Evolutionary conservation across 2,888 invertebrate species (phyloP), one percentile per base, ranked within the genome.

Genomic region (Oscheius onirici): DNA sequence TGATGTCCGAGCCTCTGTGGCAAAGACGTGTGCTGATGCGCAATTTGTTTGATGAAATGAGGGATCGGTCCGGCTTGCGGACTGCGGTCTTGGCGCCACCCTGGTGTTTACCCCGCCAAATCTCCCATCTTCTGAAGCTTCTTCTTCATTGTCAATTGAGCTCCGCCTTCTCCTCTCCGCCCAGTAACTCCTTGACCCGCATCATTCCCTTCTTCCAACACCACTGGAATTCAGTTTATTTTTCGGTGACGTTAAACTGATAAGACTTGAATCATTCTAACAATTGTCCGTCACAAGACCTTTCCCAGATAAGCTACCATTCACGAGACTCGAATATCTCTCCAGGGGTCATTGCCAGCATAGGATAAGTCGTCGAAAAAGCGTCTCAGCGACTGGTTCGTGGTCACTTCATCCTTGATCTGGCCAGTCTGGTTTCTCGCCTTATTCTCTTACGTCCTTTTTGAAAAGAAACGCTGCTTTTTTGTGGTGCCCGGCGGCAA

Each of bases 21-120:
- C 55, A 22, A n/a, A 52, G 34, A 28, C 57, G 58, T 41, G 58
- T 58, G 58, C 41, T 40, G 58, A 11, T 58, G 63, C 49, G 63
- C 46, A 63, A 63, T 63, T 46, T 63, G 63, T 63, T 61, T 63
- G 63, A 63, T 63, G 63, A 63, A 46, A 63, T 63, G 43, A 26
- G 28, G 6, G 46, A 46, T 26, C 49, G 46, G 63, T 63, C 63
- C 63, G 63, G 63, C 46, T 46, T 20, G 28, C 49, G 34, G 34
- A 34, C 34, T 34, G 34, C 34, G 34, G 34, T 34, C 34, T 34
- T 63, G 63, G 63, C 63, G 63, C 63, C 63, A 63, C 11, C 34
- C 34, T 8, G 49, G 11, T 63, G 34, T 63, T 63, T 63, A 46
- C 63, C 24, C 46, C 46, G 63, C 28, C 63, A 41, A 52, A 52